Percentiles rank a stretch among this genome's conserved stretches.
Conservation (phyloP, 2,797 vertebrate genomes). For the Clarias laeviceps region DNA sequence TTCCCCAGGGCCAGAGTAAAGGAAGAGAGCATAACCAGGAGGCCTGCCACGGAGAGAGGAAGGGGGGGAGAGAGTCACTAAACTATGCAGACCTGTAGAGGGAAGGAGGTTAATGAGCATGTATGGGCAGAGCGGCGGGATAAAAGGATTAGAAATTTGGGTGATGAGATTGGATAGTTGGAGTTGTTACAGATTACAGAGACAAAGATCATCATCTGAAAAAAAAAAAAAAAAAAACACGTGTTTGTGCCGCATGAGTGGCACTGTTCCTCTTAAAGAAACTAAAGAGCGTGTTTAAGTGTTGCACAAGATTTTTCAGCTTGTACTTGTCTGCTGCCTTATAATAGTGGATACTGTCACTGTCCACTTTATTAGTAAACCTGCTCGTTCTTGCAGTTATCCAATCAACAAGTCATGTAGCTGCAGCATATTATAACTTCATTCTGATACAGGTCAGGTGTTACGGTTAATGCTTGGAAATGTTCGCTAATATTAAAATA, state of each 20-base stretch:
- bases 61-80: conserved; percentile 43
- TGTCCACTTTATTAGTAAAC: neutral
- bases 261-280: neutral
- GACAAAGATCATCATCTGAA: neutral
- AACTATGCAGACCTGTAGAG: conserved; percentile 18
- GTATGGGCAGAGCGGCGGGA: neutral
- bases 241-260: neutral
- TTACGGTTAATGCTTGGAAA: neutral
- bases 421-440: neutral
- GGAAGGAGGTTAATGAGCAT: conserved; percentile 1
- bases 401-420: neutral
- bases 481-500: neutral
- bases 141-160: conserved; percentile 2
- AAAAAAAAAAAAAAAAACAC: neutral
- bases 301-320: neutral
- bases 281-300: neutral
- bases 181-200: neutral
- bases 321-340: neutral
- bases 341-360: neutral
- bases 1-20: conserved; percentile 86
- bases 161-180: neutral
- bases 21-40: conserved; percentile 86
- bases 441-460: neutral
- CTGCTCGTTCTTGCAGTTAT: neutral
- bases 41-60: conserved; percentile 70